Evolutionary conservation across 2,113 vertebrate species (phyloP), one percentile per base, ranked within the genome.

Genomic region (Oostethus manadensis): DNA sequence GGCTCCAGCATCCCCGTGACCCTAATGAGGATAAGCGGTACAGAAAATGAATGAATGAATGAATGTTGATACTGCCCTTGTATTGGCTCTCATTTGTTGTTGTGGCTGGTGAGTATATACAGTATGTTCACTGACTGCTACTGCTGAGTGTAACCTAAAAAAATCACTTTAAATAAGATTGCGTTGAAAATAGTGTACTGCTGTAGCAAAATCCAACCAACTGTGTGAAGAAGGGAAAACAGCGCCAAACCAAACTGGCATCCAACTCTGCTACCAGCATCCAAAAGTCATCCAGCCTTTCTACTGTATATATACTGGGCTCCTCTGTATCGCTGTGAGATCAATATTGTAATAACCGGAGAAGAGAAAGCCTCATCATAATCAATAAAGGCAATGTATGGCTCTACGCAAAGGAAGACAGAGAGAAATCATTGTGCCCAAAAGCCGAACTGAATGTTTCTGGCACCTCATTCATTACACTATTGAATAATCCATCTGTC

Each of bases 281-380:
- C 58, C 4, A 13, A 68, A 79, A 68, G 65, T 64, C 64, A 42
- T 10, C 14, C 33, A 13, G 33, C 62, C 40, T 22, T 47, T 54
- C 40, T 69, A 33, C 29, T 8, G 29, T 33, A 58, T 55, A 18
- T 66, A 65, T 51, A 2, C 51, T 51, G 60, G 29, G 57, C 59
- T 78, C 71, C 54, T 75, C 51, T 71, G 65, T 66, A 76, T 77
- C 78, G 77, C 68, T 74, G 44, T 62, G 33, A 51, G 77, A 84
- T 89, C 84, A 76, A 86, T 89, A 88, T 82, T 87, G 81, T 84
- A 88, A 83, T 86, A 88, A 82, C 71, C 73, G 61, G 72, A 79
- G 81, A 85, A 77, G 73, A 84, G 79, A 73, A 66, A 62, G 82
- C 72, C 77, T 81, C 79, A 84, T 86, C 78, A 68, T 84, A 84